Base-by-base conservation (phyloP, 2,888 invertebrate species). In the Stictocephala bisonia region DNA sequence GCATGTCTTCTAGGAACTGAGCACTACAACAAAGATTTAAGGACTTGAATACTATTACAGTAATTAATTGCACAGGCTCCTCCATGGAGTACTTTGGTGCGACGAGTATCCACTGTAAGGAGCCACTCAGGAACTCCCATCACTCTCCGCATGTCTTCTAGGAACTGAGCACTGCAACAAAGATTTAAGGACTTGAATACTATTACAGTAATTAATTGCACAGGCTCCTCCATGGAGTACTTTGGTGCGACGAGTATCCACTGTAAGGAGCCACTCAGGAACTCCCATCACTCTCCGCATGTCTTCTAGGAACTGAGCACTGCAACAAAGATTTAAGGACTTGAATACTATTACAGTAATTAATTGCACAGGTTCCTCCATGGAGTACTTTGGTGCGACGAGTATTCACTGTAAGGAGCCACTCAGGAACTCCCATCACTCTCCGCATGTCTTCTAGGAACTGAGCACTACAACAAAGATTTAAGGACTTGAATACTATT, bases 51-150 rank as follows among this genome's bases (percentile, higher is more conserved):
- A n/a, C n/a, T n/a, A n/a, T n/a, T n/a, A n/a, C n/a, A n/a, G n/a
- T n/a, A n/a, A n/a, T n/a, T n/a, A n/a, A n/a, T n/a, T n/a, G n/a
- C n/a, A 82, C 96, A 96, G 56, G 91, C 88, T 72, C 92, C 92
- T 76, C 89, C 87, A 82, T 95, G 93, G 67, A 96, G 85, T 27
- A 87, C 84, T 81, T 91, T 91, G 0, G 95, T 94, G 82, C 91
- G 90, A 4, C 95, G 87, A 40, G 91, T 90, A 85, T 96, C 96
- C 70, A 94, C 91, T 18, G 91, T 90, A 78, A 96, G 82, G 90
- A 95, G 93, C 96, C 96, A 96, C 82, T 92, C 92, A 0, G 96
- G 96, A 71, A 93, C 90, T 27, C 94, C 95, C 90, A 96, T 88
- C 27, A 95, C 90, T 68, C 88, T 86, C 35, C 95, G 88, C 7